Base-by-base conservation (phyloP, 2,113 vertebrate genomes). In the Thalassarche chlororhynchos region DNA sequence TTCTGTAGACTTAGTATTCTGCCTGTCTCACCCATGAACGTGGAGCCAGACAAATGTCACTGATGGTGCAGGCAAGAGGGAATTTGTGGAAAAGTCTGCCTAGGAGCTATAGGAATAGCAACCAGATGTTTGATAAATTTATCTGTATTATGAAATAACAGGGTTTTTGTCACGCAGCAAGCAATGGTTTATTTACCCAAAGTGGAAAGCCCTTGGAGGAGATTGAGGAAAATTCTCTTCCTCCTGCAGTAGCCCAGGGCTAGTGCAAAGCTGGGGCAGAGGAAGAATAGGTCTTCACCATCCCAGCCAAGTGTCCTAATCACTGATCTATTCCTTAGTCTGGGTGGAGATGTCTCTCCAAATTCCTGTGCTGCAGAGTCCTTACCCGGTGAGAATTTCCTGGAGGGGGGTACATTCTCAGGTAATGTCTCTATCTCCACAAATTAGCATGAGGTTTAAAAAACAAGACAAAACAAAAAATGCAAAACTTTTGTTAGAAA, bases 281-380 rank as follows among this genome's bases (percentile, higher is more conserved):
- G 76, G 80, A 94, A 96, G 86, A 96, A 95, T 86, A 77, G 83
- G 68, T 92, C 83, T 80, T 85, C 94, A 91, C 14, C 75, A 69
- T 79, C 76, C 58, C 64, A 92, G 54, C 82, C 76, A 96, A 94
- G 76, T 74, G 64, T 44, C 83, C 91, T 95, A 96, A 93, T 97
- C 93, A 49, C 77, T 66, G 44, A 81, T 78, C 79, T 84, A 92
- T 90, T 92, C 68, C 90, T 61, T 83, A 70, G 64, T 94, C 86
- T 92, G 49, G 68, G 49, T 66, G 94, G 49, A 49, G 86, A 91
- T 81, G 68, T 42, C 14, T 79, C 55, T 92, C 54, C 79, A 66
- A 80, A 96, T 92, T 93, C 93, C 71, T 92, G 58, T 52, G 88
- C 44, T 77, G 32, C 16, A 79, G 78, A 86, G 49, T 69, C 54